Percentiles rank a stretch among this genome's conserved stretches.
Conservation (phyloP, 35 echinoderm and acorn worm species). For the Heliocidaris tuberculata region DNA sequence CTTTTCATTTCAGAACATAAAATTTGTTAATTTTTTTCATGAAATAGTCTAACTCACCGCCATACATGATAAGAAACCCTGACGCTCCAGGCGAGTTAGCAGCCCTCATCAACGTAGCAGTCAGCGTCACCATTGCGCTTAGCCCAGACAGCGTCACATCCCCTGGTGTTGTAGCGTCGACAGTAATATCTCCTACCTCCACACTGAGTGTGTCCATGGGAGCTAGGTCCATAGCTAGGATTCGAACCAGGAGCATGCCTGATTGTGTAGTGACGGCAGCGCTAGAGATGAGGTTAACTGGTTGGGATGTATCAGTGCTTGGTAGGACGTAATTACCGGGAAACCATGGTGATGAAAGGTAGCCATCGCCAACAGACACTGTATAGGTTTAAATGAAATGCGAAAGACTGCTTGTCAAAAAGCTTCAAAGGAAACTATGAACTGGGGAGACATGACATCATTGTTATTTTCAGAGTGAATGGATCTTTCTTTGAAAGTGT, state of each 20-base stretch:
- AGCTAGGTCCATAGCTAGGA: background rate
- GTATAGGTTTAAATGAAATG: background rate
- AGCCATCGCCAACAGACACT: background rate
- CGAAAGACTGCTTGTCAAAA: too few species aligned
- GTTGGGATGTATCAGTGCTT: background rate
- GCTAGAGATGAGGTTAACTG: background rate
- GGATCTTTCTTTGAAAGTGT: too few species aligned
- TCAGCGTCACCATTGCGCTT: background rate
- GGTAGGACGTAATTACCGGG: background rate
- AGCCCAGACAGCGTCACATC: background rate
- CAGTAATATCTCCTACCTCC: background rate
- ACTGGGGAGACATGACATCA: too few species aligned
- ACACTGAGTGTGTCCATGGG: background rate
- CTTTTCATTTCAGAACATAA: too few species aligned
- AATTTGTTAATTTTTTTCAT: too few species aligned
- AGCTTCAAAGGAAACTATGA: too few species aligned
- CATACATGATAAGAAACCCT: background rate
- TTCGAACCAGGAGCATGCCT: background rate
- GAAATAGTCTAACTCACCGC: background rate
- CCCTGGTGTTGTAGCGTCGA: background rate
- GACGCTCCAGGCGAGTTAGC: slow-evolving; percentile 25
- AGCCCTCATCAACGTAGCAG: background rate
- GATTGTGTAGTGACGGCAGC: background rate
- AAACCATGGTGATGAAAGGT: slow-evolving; percentile 23
- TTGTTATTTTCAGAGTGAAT: too few species aligned